Base-by-base conservation (phyloP, 2,113 vertebrate species). In the Callipepla squamata region DNA sequence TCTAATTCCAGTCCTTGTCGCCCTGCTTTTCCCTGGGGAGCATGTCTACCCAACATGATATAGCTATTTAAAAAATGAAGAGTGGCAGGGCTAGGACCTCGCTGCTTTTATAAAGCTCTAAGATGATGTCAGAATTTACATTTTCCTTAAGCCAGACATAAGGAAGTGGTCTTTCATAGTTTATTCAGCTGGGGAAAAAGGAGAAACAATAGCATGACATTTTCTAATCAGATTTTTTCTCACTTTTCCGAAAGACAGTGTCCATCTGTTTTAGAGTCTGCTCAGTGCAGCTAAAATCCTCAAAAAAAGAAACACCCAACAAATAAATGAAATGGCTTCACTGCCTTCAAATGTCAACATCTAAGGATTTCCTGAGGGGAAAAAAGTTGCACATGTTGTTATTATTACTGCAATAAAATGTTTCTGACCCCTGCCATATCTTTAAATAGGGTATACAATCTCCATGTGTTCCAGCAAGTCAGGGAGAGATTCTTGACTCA, bases 221-320 rank as follows among this genome's bases (percentile, higher is more conserved):
- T 96, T 97, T 94, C 95, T 97, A 96, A 97, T 94, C 96, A 91
- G 94, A 96, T 96, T 87, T 97, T 96, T 95, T 67, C 84, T 88
- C 85, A 95, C 47, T 93, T 88, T 88, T 92, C 77, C 59, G 74
- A 90, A 97, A 97, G 95, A 96, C 95, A 95, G 82, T 95, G 91
- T 97, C 97, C 97, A 96, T 98, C 96, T 97, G 96, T 96, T 96
- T 91, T 63, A 97, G 96, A 96, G 97, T 97, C 97, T 97, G 97
- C 78, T 97, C 94, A 87, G 11, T 91, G 95, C 93, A 94, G 87
- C 95, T 97, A 96, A 94, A 97, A 95, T 95, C 80, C 94, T 26
- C 25, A 28, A 53, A 53, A 28, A 28, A 9, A 48, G 11, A 47
- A 47, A 21, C 20, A 20, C 45, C 36, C 94, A 95, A 90, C 89